Base-by-base conservation (phyloP, 1,140 invertebrate genomes). In the Drosophila watanabei region DNA sequence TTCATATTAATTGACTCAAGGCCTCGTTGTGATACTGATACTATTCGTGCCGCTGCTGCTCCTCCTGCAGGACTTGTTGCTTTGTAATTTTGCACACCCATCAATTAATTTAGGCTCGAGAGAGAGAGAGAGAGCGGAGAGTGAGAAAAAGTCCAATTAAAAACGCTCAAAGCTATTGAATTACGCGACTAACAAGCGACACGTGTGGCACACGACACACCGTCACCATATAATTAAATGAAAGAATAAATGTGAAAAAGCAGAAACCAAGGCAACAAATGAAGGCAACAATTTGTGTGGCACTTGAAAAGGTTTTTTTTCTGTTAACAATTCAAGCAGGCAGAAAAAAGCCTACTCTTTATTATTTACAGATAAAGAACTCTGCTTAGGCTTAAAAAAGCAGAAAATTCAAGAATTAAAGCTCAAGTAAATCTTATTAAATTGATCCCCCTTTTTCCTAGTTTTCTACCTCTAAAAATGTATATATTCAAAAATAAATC, bases 141-240 rank as follows among this genome's bases (percentile, higher is more conserved):
- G 70, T 62, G 63, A 72, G 63, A 72, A 64, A 78, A 57, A 69
- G 58, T 79, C 75, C 77, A 87, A 87, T 87, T 77, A 75, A 75
- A 75, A 75, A 51, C 37, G 37, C 69, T 73, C 11, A 5, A 45
- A 45, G 54, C 71, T 75, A 75, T 75, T 82, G 66, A 82, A 73
- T 82, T 59, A 82, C 49, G 41, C 59, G 63, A 49, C 73, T 73
- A 86, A 86, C 51, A 76, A 78, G 66, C 62, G 51, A 24, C 75
- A 82, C 80, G 80, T 83, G 75, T 71, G 59, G 16, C 66, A n/a
- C 54, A 24, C 24, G 46, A 37, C 45, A 73, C 56, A 46, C 59
- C 35, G 61, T 45, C 56, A 46, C 59, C 35, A 73, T 45, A 52
- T 75, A 75, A 73, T 73, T 75, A 75, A 56, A 73, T 75, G 71